Evolutionary conservation across 2,888 invertebrate genomes (phyloP), one percentile per base, ranked within the genome.

Genomic region (Sisyra terminalis): DNA sequence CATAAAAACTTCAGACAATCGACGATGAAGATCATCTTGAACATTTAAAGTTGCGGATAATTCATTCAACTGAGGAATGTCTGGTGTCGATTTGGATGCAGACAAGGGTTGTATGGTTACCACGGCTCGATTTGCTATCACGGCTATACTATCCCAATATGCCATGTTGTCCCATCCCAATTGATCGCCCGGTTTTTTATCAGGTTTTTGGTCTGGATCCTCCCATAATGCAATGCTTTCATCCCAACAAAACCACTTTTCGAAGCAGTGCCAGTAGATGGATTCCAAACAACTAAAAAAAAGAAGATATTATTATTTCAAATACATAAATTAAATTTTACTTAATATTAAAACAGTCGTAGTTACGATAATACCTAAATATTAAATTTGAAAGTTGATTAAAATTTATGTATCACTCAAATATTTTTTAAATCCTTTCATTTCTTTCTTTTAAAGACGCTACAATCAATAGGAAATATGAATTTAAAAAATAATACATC

Each of bases 211-310:
- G 30, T 48, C 48, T 63, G 0, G 45, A 18, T 60, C 61, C 63
- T 69, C 69, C 57, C 71, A 74, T 2, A 68, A 54, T 1, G 73
- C 80, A 48, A 80, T 80, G 54, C 71, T 73, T 60, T 78, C 74
- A 58, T 80, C 80, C 58, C 75, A 80, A 55, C 80, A 80, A 57
- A 75, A 80, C 50, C 69, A 69, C 59, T 80, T 78, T 55, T 79
- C 80, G 53, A 77, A 73, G 55, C 78, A 74, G 54, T 73, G 73
- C 80, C 80, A 80, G 61, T 78, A 79, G 59, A 75, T 67, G 49
- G 75, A 70, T 64, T 80, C 80, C 61, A 74, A 64, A 55, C 78
- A 79, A 54, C 80, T 80, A 48, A 35, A 24, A 18, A 24, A 24
- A 24, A 24, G 24, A 5, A 5, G 3, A 24, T 24, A 24, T 5